These are phyloP conservation scores for Micoletzkya japonica DNA, from an alignment of 2,888 invertebrate species.

Conservation along the genomic window DNA sequence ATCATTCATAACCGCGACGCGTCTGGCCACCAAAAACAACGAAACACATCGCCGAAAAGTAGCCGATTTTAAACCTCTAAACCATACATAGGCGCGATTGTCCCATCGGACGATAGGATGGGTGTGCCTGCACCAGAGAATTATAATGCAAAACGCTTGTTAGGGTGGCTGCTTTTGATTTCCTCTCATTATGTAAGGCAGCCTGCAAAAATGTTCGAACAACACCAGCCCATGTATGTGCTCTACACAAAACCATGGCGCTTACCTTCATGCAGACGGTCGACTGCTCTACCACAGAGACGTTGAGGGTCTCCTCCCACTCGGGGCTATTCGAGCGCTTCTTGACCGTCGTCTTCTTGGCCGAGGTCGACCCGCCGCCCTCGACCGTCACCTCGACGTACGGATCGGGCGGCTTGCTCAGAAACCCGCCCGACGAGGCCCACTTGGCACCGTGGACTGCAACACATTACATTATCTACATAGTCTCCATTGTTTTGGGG, in stretches of 20 bases:
- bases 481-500: background rate
- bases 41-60: too few relatives aligned
- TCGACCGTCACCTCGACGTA: conserved; percentile 60
- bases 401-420: conserved; percentile 53
- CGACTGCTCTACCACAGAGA: conserved; percentile 50
- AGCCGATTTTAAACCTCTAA: too few relatives aligned
- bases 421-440: conserved; percentile 38
- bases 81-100: too few relatives aligned
- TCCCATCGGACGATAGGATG: too few relatives aligned
- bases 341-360: conserved; percentile 54
- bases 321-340: conserved; percentile 59
- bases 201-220: too few relatives aligned
- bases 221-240: too few relatives aligned
- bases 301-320: conserved; percentile 59
- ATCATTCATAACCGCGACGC: too few relatives aligned
- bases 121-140: too few relatives aligned
- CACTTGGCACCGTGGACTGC: conserved; percentile 56
- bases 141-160: too few relatives aligned
- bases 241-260: conserved; percentile 28
- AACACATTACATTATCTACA: conserved; percentile 25
- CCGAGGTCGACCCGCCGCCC: conserved; percentile 33
- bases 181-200: too few relatives aligned
- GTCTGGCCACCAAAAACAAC: too few relatives aligned
- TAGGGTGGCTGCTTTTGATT: too few relatives aligned
- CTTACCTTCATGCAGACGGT: conserved; percentile 46